These are phyloP conservation scores for Neodiprion pinetum DNA, from an alignment of 1,140 invertebrate genomes.

Conservation along the genomic window DNA sequence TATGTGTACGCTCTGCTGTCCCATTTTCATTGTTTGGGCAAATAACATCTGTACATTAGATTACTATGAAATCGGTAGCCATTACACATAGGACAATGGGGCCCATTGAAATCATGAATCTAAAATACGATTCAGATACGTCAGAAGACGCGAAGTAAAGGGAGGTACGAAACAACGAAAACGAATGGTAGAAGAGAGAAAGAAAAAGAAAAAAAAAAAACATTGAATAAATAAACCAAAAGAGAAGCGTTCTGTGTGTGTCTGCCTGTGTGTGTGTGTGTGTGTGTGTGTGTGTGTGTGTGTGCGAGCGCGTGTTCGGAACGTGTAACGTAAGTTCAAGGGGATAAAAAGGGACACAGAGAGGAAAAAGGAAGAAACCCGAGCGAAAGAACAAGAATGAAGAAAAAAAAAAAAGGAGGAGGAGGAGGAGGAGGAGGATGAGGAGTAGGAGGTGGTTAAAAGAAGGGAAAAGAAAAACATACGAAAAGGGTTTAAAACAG, in stretches of 20 bases:
- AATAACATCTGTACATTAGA: slow-evolving; percentile 62
- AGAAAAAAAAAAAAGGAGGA: background rate
- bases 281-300: too few species aligned
- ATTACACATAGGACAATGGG: slow-evolving; percentile 52
- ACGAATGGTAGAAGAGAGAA: background rate
- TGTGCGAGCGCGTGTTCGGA: too few species aligned
- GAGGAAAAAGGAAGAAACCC: slow-evolving; percentile 19
- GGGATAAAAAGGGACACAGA: slow-evolving; percentile 13
- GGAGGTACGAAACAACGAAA: background rate
- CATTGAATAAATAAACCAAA: too few species aligned
- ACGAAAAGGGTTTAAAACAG: slow-evolving; percentile 48
- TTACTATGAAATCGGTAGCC: slow-evolving; percentile 59
- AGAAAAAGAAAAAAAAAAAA: background rate
- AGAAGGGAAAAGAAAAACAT: slow-evolving; percentile 10
- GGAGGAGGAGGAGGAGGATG: slow-evolving; percentile 9
- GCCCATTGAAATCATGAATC: slow-evolving; percentile 53
- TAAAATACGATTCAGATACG: slow-evolving; percentile 51
- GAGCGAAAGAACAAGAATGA: slow-evolving; percentile 9
- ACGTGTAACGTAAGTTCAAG: too few species aligned
- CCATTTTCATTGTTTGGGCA: slow-evolving; percentile 55
- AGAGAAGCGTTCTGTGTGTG: too few species aligned
- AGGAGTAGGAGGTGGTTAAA: slow-evolving; percentile 16
- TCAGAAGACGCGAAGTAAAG: background rate
- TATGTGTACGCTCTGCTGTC: slow-evolving; percentile 23
- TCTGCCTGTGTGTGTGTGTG: too few species aligned